Evolutionary conservation across 35 echinoderm and acorn worm species (phyloP).

Genomic region (Holothuria glaberrima): DNA sequence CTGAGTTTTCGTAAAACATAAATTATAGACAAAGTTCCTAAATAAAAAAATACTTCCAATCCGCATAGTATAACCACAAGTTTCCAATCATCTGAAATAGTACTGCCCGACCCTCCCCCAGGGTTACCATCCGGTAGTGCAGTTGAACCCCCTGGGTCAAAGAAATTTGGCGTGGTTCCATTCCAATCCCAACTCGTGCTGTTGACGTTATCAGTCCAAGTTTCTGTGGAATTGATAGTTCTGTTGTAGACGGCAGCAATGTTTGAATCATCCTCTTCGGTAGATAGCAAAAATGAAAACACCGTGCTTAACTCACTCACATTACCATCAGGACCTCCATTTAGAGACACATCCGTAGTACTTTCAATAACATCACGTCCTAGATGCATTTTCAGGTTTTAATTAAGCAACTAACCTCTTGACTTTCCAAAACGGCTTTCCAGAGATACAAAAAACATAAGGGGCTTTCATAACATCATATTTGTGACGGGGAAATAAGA

Average conservation of each 20-base stretch:
- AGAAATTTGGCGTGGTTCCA: not conserved
- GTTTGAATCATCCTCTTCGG: not conserved
- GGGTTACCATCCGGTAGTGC: not conserved
- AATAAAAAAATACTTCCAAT: slow-evolving; percentile 50
- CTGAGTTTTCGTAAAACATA: slow-evolving; percentile 44
- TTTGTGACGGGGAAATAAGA: no score
- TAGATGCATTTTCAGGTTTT: no score
- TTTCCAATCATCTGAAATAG: slow-evolving; percentile 37
- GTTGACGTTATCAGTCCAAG: not conserved
- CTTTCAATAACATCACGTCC: no score
- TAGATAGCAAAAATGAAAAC: not conserved
- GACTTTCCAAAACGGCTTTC: no score
- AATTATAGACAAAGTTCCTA: slow-evolving; percentile 43
- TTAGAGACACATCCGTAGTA: not conserved
- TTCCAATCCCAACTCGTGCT: not conserved
- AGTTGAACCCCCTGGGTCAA: slow-evolving; percentile 24
- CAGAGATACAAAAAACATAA: no score
- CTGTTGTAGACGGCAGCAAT: not conserved
- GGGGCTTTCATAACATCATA: no score
- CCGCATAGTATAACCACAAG: slow-evolving; percentile 30
- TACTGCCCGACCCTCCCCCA: not conserved
- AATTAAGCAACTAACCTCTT: no score
- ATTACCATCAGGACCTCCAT: not conserved
- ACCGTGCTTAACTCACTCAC: not conserved
- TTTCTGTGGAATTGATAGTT: not conserved